Percentiles rank a stretch among this genome's conserved stretches.
phyloP scores from a whole-genome alignment of 2,797 vertebrate species.

The Galagoides demidoff region DNA sequence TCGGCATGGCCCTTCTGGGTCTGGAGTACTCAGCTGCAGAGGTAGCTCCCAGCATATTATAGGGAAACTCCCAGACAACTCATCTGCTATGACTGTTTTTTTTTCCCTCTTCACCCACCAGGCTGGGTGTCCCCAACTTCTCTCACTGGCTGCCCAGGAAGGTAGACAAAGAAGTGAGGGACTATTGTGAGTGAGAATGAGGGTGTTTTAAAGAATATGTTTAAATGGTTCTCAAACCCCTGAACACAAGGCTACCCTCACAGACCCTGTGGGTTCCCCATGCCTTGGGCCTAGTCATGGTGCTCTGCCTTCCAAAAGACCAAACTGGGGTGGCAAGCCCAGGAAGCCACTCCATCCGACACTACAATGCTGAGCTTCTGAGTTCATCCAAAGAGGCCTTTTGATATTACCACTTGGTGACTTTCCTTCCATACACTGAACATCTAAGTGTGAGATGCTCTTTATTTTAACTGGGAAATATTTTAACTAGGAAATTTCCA shows the following conservation, averaged over 20 bases:
- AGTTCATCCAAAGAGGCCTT: too few relatives aligned
- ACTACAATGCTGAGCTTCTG: accelerated
- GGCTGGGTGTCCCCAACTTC: too few relatives aligned
- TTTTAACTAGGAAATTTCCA: conserved; percentile 49
- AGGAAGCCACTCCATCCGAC: accelerated
- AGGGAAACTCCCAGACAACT: neutral
- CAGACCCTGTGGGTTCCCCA: neutral
- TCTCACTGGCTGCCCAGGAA: neutral
- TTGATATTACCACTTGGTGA: neutral
- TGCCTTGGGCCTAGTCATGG: accelerated
- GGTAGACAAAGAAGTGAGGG: neutral
- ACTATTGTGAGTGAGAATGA: neutral
- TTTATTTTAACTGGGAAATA: conserved; percentile 27
- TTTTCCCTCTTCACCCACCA: accelerated
- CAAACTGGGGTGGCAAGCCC: accelerated
- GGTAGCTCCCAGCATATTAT: neutral
- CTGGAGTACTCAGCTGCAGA: neutral
- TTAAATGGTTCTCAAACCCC: neutral
- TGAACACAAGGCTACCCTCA: neutral
- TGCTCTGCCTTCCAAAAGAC: neutral
- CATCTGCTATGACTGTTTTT: neutral
- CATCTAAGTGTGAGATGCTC: neutral
- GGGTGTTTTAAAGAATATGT: neutral
- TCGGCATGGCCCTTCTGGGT: neutral
- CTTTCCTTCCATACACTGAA: neutral